A percentile compares a stretch with the other conserved stretches of the same genome.
Conservation (phyloP, 1,140 invertebrate genomes). For the Diprion similis region DNA sequence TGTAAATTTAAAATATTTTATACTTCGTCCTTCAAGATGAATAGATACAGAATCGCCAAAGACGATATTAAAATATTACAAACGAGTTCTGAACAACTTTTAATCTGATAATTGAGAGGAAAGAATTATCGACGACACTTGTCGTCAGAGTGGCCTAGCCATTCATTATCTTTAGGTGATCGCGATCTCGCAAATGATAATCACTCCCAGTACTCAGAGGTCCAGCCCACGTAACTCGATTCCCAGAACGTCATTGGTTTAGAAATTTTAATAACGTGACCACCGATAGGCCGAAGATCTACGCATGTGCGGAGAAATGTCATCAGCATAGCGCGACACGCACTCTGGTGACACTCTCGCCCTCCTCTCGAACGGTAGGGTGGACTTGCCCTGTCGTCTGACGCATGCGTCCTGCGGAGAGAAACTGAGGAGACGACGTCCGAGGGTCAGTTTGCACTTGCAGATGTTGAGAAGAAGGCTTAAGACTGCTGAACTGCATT, state of each 20-base stretch:
- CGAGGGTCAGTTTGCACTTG: neutral
- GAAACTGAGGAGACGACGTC: constrained; percentile 44
- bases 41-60: too few relatives aligned
- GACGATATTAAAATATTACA: too few relatives aligned
- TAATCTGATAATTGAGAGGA: too few relatives aligned
- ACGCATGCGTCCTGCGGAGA: constrained; percentile 22
- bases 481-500: constrained; percentile 14
- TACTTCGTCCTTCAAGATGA: too few relatives aligned
- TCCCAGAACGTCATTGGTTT: constrained; percentile 54
- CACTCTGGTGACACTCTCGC: constrained; percentile 42
- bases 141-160: too few relatives aligned
- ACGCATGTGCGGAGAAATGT: constrained; percentile 59
- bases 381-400: constrained; percentile 21
- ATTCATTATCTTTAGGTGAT: too few relatives aligned
- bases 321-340: constrained; percentile 46
- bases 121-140: too few relatives aligned
- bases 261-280: constrained; percentile 60
- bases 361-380: constrained; percentile 21
- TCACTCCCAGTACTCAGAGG: neutral
- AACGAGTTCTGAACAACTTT: too few relatives aligned
- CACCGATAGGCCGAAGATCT: constrained; percentile 56
- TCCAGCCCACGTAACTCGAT: constrained; percentile 35
- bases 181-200: too few relatives aligned
- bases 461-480: constrained; percentile 9
- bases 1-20: too few relatives aligned